phyloP scores from a whole-genome alignment of 2,797 vertebrate species.

The Brachyrhaphis roseni region DNA sequence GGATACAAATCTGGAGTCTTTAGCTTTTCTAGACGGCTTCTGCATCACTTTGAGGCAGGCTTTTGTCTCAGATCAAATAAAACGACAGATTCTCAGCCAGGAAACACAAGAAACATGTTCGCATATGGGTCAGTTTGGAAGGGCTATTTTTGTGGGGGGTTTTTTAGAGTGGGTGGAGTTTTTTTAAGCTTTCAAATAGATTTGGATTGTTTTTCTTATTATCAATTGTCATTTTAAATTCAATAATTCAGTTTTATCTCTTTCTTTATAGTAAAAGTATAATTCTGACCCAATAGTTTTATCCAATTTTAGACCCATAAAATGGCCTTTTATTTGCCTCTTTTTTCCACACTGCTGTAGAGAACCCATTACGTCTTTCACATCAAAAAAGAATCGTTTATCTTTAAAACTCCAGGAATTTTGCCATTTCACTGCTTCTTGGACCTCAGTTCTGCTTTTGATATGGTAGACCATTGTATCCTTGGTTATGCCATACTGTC shows the following conservation, averaged over 20 bases:
- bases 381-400: not conserved
- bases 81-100: not conserved
- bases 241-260: not conserved
- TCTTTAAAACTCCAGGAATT: not conserved
- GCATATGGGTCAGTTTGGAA: too few relatives aligned
- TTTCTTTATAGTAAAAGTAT: not conserved
- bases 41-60: not conserved
- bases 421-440: not conserved
- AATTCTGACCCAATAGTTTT: not conserved
- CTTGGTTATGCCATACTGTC: not conserved
- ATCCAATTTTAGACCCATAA: not conserved
- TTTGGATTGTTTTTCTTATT: not conserved
- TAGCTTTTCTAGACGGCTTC: not conserved
- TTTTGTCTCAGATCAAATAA: not conserved
- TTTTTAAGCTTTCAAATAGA: not conserved
- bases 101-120: not conserved
- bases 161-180: not conserved
- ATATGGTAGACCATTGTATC: not conserved
- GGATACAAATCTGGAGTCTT: not conserved
- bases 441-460: not conserved
- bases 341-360: not conserved
- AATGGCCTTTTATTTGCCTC: not conserved
- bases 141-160: not conserved
- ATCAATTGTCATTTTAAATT: not conserved
- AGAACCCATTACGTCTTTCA: not conserved